These are phyloP conservation scores for Drosophila diplacantha DNA, from an alignment of 2,888 invertebrate species.

Conservation along the genomic window DNA sequence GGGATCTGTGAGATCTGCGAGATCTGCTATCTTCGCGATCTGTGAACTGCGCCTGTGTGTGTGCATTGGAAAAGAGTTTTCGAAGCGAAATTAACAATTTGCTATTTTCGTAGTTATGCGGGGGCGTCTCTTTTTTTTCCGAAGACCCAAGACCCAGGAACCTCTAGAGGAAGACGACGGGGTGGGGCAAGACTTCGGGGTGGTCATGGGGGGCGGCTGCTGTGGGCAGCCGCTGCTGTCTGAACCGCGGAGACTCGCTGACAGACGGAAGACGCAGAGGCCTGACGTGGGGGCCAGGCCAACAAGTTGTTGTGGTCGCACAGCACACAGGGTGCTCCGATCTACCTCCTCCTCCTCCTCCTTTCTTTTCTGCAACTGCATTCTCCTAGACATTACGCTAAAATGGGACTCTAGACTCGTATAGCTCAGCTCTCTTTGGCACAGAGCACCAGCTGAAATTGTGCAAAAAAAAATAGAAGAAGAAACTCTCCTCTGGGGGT, in stretches of 20 bases:
- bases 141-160: slow-evolving; percentile 20
- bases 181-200: slow-evolving; percentile 42
- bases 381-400: slow-evolving; percentile 19
- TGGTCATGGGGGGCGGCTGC: slow-evolving; percentile 15
- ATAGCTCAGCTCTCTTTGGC: slow-evolving; percentile 16
- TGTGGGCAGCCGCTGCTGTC: slow-evolving; percentile 39
- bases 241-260: slow-evolving; percentile 39
- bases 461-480: neutral
- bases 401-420: slow-evolving; percentile 13
- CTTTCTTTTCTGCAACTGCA: slow-evolving; percentile 23
- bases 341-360: neutral
- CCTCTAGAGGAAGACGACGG: slow-evolving; percentile 27
- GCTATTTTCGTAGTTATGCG: slow-evolving; percentile 63
- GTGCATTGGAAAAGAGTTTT: slow-evolving; percentile 69
- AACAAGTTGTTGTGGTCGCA: slow-evolving; percentile 40
- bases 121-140: slow-evolving; percentile 45
- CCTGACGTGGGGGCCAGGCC: slow-evolving; percentile 43
- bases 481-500: neutral
- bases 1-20: slow-evolving; percentile 4
- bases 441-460: slow-evolving; percentile 3
- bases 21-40: neutral
- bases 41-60: slow-evolving; percentile 22
- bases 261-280: slow-evolving; percentile 37
- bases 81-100: slow-evolving; percentile 70
- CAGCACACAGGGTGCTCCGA: slow-evolving; percentile 11